These are phyloP conservation scores for Hassar affinis DNA, from an alignment of 2,113 vertebrate species.

Conservation along the genomic window DNA sequence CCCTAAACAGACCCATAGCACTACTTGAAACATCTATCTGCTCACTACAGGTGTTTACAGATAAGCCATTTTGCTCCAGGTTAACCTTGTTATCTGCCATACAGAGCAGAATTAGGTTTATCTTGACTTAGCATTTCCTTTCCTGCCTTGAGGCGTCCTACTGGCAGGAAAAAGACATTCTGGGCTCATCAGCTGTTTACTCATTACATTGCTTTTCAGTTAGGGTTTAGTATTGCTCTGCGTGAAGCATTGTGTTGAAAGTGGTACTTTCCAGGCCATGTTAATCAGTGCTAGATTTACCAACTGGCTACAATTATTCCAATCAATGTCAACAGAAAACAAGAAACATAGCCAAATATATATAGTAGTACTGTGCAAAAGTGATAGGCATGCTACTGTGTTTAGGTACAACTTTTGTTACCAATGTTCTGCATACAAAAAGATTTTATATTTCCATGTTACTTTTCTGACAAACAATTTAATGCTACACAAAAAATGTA, in stretches of 20 bases:
- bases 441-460: too few relatives aligned
- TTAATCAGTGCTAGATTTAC: neutral
- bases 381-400: too few relatives aligned
- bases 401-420: too few relatives aligned
- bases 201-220: conserved; percentile 41
- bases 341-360: neutral
- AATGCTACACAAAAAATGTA: too few relatives aligned
- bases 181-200: conserved; percentile 46
- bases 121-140: conserved; percentile 50
- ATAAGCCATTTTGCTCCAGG: conserved; percentile 54
- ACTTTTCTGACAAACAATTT: too few relatives aligned
- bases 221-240: conserved; percentile 24
- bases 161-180: conserved; percentile 38
- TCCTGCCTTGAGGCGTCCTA: conserved; percentile 43
- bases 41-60: conserved; percentile 48
- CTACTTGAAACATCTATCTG: conserved; percentile 44
- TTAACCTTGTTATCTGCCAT: conserved; percentile 54
- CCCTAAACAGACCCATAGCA: conserved; percentile 45
- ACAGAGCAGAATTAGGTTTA: conserved; percentile 51
- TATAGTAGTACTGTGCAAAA: too few relatives aligned
- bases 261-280: neutral
- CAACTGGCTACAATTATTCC: neutral
- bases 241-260: neutral
- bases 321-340: neutral
- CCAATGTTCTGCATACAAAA: too few relatives aligned